Percentiles rank a stretch among this genome's conserved stretches.
phyloP scores from a whole-genome alignment of 1,140 invertebrate species.

The Asbolus verrucosus region DNA sequence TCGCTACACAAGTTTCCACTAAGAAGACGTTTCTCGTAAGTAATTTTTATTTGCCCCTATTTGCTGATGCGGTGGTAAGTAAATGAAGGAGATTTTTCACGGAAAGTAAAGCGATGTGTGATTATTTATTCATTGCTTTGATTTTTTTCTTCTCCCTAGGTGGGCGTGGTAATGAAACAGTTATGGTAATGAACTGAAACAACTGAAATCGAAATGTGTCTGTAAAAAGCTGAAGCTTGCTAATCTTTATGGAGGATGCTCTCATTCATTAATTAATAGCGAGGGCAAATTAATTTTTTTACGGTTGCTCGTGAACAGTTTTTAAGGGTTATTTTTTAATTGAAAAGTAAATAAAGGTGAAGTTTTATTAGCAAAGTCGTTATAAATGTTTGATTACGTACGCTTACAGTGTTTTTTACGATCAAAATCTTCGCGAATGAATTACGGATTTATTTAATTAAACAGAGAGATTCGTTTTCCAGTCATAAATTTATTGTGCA shows the following conservation, averaged over 20 bases:
- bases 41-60: no score
- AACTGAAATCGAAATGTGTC: background rate
- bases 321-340: constrained; percentile 40
- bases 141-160: no score
- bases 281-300: constrained; percentile 33
- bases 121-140: no score
- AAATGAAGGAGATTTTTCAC: no score
- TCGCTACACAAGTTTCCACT: no score
- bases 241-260: constrained; percentile 26
- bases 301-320: constrained; percentile 1
- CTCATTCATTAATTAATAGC: constrained; percentile 29
- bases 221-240: constrained; percentile 12
- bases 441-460: constrained; percentile 14
- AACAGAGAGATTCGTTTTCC: background rate
- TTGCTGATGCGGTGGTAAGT: no score
- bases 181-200: background rate
- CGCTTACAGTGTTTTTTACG: constrained; percentile 18
- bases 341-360: constrained; percentile 42
- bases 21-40: no score
- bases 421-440: constrained; percentile 22
- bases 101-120: no score
- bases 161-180: no score
- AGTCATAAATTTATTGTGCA: no score
- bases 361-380: constrained; percentile 31
- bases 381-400: constrained; percentile 32